Conservation (phyloP, 2,888 invertebrate genomes). For the Rutpela maculata region DNA sequence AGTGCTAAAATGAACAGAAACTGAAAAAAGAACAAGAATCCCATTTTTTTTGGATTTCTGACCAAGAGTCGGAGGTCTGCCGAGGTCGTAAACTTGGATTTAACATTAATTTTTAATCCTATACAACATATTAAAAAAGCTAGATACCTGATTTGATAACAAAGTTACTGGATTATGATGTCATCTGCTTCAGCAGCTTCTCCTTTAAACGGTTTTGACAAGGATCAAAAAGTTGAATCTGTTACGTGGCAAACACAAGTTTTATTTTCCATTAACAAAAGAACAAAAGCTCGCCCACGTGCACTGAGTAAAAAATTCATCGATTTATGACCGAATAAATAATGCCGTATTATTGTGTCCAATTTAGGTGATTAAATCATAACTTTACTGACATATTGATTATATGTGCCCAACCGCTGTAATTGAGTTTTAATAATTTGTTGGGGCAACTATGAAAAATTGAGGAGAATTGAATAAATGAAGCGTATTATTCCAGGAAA, state of each 20-base stretch:
- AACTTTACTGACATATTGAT: constrained; percentile 22
- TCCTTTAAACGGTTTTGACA: too few species aligned
- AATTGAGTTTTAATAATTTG: constrained; percentile 30
- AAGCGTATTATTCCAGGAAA: neutral
- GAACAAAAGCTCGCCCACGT: neutral
- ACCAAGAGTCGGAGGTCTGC: too few species aligned
- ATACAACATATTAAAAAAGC: too few species aligned
- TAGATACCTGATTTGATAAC: too few species aligned
- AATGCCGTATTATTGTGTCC: constrained; percentile 9
- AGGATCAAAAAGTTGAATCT: too few species aligned
- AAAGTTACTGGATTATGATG: too few species aligned
- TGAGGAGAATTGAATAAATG: neutral
- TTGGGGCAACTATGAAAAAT: neutral
- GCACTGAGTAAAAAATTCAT: constrained; percentile 8
- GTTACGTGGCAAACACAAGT: neutral
- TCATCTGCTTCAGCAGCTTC: too few species aligned
- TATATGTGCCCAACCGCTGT: neutral
- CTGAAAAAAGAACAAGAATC: too few species aligned
- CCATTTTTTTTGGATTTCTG: too few species aligned
- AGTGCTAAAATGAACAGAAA: too few species aligned
- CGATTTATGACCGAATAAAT: constrained; percentile 18
- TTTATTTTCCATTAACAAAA: neutral
- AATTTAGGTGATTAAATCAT: constrained; percentile 4
- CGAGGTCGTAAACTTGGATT: too few species aligned
- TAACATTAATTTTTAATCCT: too few species aligned